These are phyloP conservation scores for Apaloderma vittatum DNA, from an alignment of 2,113 vertebrate species.

Conservation along the genomic window DNA sequence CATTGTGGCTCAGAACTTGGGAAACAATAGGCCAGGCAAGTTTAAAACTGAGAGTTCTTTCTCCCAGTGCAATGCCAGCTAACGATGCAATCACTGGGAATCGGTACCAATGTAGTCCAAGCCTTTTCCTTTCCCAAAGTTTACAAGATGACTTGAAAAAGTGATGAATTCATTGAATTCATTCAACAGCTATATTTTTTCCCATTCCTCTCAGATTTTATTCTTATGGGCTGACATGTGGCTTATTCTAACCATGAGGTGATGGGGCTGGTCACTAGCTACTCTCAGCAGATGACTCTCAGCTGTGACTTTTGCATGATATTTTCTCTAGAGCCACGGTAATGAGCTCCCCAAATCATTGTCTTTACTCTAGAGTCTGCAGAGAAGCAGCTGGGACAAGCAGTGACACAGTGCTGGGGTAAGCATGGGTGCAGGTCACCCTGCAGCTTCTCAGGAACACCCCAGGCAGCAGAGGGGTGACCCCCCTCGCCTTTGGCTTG, in stretches of 20 bases:
- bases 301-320: not conserved
- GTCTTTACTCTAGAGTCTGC: not conserved
- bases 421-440: not conserved
- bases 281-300: not conserved
- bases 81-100: accelerated
- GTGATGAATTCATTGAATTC: not conserved
- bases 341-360: not conserved
- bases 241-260: not conserved
- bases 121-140: not conserved
- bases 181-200: not conserved
- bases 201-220: not conserved
- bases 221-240: not conserved
- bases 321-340: not conserved
- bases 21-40: not conserved
- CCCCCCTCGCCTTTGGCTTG: not conserved
- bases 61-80: not conserved
- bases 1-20: not conserved
- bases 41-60: not conserved
- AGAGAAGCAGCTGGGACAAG: not conserved
- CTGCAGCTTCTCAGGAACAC: not conserved
- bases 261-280: not conserved
- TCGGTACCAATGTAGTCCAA: not conserved
- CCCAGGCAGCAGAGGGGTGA: not conserved
- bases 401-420: accelerated
- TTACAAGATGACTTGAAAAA: not conserved